phyloP scores from a whole-genome alignment of 1,140 invertebrate genomes.

The Amphibalanus amphitrite region DNA sequence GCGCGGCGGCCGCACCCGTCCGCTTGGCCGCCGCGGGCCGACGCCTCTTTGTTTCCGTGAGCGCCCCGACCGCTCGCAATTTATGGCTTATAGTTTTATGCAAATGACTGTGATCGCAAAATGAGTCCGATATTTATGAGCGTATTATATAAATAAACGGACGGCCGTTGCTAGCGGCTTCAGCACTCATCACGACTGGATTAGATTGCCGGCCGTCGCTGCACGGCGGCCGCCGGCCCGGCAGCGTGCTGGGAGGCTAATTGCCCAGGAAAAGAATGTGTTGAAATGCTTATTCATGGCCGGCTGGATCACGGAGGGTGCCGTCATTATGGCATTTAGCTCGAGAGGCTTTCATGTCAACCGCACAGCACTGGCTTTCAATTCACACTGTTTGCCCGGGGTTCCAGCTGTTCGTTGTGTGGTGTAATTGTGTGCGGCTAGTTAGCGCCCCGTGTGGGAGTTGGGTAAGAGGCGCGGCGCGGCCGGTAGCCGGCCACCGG shows the following conservation, averaged over 20 bases:
- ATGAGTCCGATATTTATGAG: not conserved
- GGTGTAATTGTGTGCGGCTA: not conserved
- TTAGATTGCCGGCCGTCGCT: not conserved
- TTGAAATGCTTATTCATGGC: not conserved
- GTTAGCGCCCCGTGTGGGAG: not conserved
- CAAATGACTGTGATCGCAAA: conserved; percentile 1
- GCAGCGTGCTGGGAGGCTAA: not conserved
- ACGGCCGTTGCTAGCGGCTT: not conserved
- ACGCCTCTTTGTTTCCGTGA: not conserved
- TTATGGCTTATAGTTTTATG: conserved; percentile 2
- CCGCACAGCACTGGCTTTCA: not conserved
- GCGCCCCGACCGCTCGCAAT: not conserved
- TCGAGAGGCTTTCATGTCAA: not conserved
- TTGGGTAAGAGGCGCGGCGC: not conserved
- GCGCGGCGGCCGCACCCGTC: too few relatives aligned
- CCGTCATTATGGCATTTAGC: not conserved
- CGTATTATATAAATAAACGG: conserved; percentile 1
- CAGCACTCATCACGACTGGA: not conserved
- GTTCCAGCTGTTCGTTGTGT: too few relatives aligned
- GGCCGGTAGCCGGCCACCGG: not conserved
- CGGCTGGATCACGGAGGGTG: not conserved
- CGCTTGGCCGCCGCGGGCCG: too few relatives aligned
- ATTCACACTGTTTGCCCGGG: not conserved
- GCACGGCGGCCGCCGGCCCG: too few relatives aligned
- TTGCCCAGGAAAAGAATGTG: not conserved